Evolutionary conservation across 2,888 invertebrate species (phyloP).

Genomic region (Anticlea derivata): DNA sequence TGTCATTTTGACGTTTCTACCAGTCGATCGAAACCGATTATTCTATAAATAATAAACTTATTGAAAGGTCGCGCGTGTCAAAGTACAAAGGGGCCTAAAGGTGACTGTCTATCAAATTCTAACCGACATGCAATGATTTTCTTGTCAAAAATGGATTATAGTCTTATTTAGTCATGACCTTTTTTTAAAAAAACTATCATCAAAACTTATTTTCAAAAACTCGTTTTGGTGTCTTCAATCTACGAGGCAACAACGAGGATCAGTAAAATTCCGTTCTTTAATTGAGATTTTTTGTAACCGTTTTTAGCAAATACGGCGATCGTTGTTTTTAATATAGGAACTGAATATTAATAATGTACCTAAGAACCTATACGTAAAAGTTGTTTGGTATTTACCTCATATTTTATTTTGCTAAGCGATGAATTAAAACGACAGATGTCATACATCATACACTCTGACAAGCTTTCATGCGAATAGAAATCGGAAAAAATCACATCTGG

Average conservation of each 20-base stretch:
- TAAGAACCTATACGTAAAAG: no score
- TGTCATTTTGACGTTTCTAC: slow-evolving; percentile 24
- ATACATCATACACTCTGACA: slow-evolving; percentile 27
- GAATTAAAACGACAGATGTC: slow-evolving; percentile 32
- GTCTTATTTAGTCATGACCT: slow-evolving; percentile 35
- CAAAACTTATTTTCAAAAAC: no score
- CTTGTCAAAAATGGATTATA: slow-evolving; percentile 46
- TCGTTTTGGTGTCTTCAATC: no score
- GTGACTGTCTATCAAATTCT: slow-evolving; percentile 60
- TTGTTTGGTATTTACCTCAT: no score
- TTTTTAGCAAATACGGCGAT: no score
- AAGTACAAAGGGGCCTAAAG: slow-evolving; percentile 55
- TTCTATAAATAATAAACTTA: slow-evolving; percentile 54
- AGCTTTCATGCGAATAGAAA: slow-evolving; percentile 24
- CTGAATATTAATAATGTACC: no score
- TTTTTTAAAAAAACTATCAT: no score
- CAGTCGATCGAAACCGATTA: slow-evolving; percentile 41
- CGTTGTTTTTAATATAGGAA: no score
- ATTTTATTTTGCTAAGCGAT: slow-evolving; percentile 25
- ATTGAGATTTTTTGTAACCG: no score
- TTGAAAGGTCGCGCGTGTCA: slow-evolving; percentile 58
- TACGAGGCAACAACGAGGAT: no score
- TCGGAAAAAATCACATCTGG: slow-evolving; percentile 58
- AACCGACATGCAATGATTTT: slow-evolving; percentile 50
- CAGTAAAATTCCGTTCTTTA: no score